A percentile compares a stretch with the other conserved stretches of the same genome.
Conservation (phyloP, 2,797 vertebrate genomes). For the Arctocebus calabarensis region DNA sequence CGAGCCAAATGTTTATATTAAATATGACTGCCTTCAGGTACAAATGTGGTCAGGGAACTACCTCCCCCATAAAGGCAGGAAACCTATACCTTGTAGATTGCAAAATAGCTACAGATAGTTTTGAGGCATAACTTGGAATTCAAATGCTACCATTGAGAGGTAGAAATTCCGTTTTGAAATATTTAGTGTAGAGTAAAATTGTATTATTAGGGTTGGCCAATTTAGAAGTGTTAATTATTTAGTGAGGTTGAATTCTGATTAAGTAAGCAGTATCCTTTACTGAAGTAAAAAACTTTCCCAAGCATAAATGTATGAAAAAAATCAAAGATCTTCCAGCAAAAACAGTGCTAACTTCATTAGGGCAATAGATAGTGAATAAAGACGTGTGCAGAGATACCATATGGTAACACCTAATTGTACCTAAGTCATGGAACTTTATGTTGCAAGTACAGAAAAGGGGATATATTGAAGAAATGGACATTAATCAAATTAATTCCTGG, state of each 20-base stretch:
- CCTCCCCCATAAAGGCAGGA: conserved; percentile 84
- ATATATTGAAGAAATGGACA: neutral
- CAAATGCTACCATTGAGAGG: conserved; percentile 76
- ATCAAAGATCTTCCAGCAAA: neutral
- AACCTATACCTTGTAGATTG: conserved; percentile 76
- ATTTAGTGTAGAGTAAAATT: conserved; percentile 64
- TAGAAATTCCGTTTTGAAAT: conserved; percentile 77
- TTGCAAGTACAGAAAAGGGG: neutral
- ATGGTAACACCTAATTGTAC: neutral
- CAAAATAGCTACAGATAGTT: conserved; percentile 77
- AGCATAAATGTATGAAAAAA: neutral
- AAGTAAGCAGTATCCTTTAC: neutral
- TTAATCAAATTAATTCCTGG: neutral
- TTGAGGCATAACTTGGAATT: conserved; percentile 78
- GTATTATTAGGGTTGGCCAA: conserved; percentile 25
- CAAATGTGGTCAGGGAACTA: conserved; percentile 83
- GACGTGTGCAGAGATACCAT: neutral
- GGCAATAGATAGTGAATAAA: neutral
- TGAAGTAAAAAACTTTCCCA: conserved; percentile 10
- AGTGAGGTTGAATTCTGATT: neutral
- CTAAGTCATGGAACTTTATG: neutral
- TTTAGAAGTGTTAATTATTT: conserved; percentile 45
- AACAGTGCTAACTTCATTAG: neutral
- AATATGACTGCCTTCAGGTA: conserved; percentile 83
- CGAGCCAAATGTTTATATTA: conserved; percentile 83